Base-by-base conservation (phyloP, 2,113 vertebrate species). In the Myocastor coypus region DNA sequence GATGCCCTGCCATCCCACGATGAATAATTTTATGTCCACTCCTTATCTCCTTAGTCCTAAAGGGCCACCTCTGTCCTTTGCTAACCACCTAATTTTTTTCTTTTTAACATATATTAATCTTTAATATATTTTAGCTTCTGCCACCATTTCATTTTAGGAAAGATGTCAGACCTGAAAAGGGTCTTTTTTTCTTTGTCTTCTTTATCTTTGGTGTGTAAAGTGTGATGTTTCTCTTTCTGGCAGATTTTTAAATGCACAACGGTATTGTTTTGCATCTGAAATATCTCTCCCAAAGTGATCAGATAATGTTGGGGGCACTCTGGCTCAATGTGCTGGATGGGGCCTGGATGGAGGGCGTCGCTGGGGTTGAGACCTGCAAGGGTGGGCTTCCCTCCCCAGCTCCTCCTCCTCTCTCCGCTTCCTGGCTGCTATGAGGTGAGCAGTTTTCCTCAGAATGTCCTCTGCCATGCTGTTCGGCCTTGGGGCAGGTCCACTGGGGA, bases 71-170 rank as follows among this genome's bases (percentile, higher is more conserved):
- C 87, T 97, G 85, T 94, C 87, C 78, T 97, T 82, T 96, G 28
- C 50, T 91, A 80, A 66, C 68, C 92, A 68, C 63, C 55, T 85
- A 0, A 91, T 92, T 94, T 93, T 93, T 97, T 93, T 83, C 75
- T 94, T 88, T 81, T 92, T 78, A 95, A 78, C 78, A 64, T 40
- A 37, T 16, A 26, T 96, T 93, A 93, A 91, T 95, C 66, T 96
- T 96, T 85, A 77, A 97, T 82, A 91, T 64, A 96, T 87, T 87
- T 96, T 63, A 91, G 94, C 96, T 96, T 96, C 86, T 95, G 63
- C 63, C 64, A 52, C 84, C 83, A 69, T 88, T 93, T 88, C 55
- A 46, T 82, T 97, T 97, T 95, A 87, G 91, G 92, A 77, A 26
- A 91, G n/a, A 34, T 30, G 2, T 64, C 16, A 34, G 83, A 80